Evolutionary conservation across 2,888 invertebrate species (phyloP).

Genomic region (Cantharis rustica): DNA sequence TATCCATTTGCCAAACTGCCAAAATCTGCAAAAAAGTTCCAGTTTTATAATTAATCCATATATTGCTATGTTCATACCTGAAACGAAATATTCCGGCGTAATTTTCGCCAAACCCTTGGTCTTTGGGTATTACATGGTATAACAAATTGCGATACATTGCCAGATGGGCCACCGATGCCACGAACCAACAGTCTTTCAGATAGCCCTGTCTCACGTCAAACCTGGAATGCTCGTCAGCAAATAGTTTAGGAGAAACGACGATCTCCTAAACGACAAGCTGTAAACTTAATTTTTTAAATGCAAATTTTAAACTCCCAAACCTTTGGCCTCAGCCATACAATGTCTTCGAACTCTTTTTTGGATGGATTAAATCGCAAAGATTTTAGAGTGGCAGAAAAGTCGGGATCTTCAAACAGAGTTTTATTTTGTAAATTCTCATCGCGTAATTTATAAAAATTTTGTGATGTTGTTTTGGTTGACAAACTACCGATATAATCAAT

Average conservation of each 20-base stretch:
- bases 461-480: slow-evolving; percentile 57
- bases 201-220: slow-evolving; percentile 99
- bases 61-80: too few species aligned
- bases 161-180: slow-evolving; percentile 93
- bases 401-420: slow-evolving; percentile 86
- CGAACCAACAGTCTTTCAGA: slow-evolving; percentile 94
- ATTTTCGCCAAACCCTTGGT: slow-evolving; percentile 90
- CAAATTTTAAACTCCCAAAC: slow-evolving; percentile 59
- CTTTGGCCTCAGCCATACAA: slow-evolving; percentile 89
- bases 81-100: slow-evolving; percentile 97
- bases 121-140: slow-evolving; percentile 93
- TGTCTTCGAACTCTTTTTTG: slow-evolving; percentile 57
- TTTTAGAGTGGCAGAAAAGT: slow-evolving; percentile 71
- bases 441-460: slow-evolving; percentile 68
- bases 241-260: slow-evolving; percentile 66
- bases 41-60: too few species aligned
- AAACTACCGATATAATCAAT: slow-evolving; percentile 79
- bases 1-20: slow-evolving; percentile 94
- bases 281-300: neutral
- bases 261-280: slow-evolving; percentile 72
- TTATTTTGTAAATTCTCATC: slow-evolving; percentile 75
- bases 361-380: too few species aligned
- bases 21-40: slow-evolving; percentile 78
- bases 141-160: slow-evolving; percentile 86
- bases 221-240: slow-evolving; percentile 92